Evolutionary conservation across 2,797 vertebrate genomes (phyloP).

Genomic region (Myotis pilosus): DNA sequence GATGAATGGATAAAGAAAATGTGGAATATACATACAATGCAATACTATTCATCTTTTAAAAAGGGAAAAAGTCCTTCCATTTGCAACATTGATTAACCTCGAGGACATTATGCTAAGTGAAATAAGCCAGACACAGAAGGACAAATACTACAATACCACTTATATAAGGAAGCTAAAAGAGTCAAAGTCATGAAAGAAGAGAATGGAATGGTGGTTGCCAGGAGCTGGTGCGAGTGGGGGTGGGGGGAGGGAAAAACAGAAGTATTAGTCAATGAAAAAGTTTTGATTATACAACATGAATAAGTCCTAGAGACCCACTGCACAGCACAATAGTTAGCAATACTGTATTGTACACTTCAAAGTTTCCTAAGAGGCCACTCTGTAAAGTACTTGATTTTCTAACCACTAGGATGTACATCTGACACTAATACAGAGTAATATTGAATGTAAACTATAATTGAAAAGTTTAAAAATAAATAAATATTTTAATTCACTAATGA

Average conservation of each 20-base stretch:
- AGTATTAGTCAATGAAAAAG: not conserved
- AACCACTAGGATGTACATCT: not conserved
- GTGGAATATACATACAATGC: not conserved
- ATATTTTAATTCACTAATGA: conserved; percentile 53
- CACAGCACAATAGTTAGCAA: not conserved
- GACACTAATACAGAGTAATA: not conserved
- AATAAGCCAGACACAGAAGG: not conserved
- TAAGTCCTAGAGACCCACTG: not conserved
- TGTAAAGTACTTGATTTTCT: not conserved
- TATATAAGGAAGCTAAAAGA: not conserved
- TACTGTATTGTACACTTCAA: not conserved
- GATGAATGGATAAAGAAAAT: not conserved
- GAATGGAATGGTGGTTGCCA: not conserved
- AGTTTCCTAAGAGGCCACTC: not conserved
- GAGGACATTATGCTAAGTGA: not conserved
- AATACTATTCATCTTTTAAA: not conserved
- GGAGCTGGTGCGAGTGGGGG: not conserved
- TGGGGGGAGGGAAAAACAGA: not conserved
- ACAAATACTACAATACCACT: not conserved
- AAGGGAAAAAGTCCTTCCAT: not conserved
- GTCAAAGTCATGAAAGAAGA: not conserved
- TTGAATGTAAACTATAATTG: not conserved
- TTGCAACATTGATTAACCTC: not conserved
- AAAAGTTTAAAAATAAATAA: not conserved
- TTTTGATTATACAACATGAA: not conserved